A percentile compares a stretch with the other conserved stretches of the same genome.
Conservation (phyloP, 2,888 invertebrate genomes). For the Troides oblongomaculatus region DNA sequence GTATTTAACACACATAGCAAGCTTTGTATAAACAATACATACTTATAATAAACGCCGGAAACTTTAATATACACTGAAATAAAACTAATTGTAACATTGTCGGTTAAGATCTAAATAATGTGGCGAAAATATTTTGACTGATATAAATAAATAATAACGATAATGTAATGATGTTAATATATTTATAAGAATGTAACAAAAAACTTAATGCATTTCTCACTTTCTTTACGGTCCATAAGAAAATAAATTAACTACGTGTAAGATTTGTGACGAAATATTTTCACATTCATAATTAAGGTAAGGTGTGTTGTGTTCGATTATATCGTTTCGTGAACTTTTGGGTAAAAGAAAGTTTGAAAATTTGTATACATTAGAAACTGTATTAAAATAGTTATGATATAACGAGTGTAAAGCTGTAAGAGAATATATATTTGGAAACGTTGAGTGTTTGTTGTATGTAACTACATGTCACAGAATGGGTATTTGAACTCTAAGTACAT, state of each 20-base stretch:
- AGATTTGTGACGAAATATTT: slow-evolving; percentile 76
- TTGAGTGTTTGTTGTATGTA: slow-evolving; percentile 76
- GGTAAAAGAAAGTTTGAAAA: slow-evolving; percentile 69
- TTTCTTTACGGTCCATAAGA: slow-evolving; percentile 78
- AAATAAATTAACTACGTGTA: slow-evolving; percentile 65
- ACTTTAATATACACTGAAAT: slow-evolving; percentile 16
- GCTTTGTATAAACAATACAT: slow-evolving; percentile 25
- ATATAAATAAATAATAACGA: slow-evolving; percentile 63
- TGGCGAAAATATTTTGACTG: slow-evolving; percentile 77
- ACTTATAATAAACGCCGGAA: slow-evolving; percentile 10
- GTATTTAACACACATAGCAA: slow-evolving; percentile 17
- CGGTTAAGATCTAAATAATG: slow-evolving; percentile 49
- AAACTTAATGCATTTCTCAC: slow-evolving; percentile 76
- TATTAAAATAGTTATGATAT: slow-evolving; percentile 70
- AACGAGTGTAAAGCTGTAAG: slow-evolving; percentile 71
- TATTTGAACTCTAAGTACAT: slow-evolving; percentile 64
- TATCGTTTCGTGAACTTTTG: slow-evolving; percentile 70
- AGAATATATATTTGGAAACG: slow-evolving; percentile 78
- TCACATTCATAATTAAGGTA: slow-evolving; percentile 69
- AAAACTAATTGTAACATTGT: slow-evolving; percentile 12
- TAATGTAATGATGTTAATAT: slow-evolving; percentile 74
- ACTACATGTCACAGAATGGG: slow-evolving; percentile 67
- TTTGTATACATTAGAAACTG: slow-evolving; percentile 73
- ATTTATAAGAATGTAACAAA: slow-evolving; percentile 76
- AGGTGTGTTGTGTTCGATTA: slow-evolving; percentile 77